These are phyloP conservation scores for Tiliqua scincoides DNA, from an alignment of 2,113 vertebrate species.

Conservation along the genomic window DNA sequence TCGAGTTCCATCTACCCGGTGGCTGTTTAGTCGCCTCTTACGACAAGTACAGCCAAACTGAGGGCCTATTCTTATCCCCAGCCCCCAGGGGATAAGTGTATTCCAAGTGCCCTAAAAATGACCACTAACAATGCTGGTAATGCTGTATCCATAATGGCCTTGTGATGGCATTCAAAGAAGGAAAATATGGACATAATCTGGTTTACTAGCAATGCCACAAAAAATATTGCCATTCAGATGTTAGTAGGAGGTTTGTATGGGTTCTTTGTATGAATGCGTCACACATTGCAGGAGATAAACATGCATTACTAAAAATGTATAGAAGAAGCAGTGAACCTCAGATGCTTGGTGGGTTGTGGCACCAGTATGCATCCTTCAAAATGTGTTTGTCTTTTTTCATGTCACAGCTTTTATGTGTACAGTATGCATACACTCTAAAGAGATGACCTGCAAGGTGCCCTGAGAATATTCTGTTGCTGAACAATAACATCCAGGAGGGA, in stretches of 20 bases:
- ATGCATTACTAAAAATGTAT: background rate
- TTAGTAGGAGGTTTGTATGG: background rate
- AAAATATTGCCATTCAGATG: background rate
- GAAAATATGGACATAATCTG: background rate
- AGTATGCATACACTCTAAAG: background rate
- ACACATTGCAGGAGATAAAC: background rate
- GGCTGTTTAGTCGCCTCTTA: no score
- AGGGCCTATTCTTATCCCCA: no score
- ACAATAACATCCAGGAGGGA: background rate
- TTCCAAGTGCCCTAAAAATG: no score
- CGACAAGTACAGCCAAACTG: no score
- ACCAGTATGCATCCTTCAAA: background rate
- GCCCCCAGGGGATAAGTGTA: no score
- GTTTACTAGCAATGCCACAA: background rate
- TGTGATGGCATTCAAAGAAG: no score
- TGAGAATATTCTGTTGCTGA: background rate
- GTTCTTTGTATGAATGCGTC: background rate
- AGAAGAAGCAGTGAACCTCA: no score
- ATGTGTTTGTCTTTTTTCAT: background rate
- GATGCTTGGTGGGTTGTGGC: background rate
- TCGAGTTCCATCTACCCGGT: no score
- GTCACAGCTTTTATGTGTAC: background rate
- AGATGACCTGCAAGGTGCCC: background rate
- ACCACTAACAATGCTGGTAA: no score
- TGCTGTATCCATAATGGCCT: no score